These are phyloP conservation scores for Chydorus sphaericus DNA, from an alignment of 2,888 invertebrate species.

Conservation along the genomic window DNA sequence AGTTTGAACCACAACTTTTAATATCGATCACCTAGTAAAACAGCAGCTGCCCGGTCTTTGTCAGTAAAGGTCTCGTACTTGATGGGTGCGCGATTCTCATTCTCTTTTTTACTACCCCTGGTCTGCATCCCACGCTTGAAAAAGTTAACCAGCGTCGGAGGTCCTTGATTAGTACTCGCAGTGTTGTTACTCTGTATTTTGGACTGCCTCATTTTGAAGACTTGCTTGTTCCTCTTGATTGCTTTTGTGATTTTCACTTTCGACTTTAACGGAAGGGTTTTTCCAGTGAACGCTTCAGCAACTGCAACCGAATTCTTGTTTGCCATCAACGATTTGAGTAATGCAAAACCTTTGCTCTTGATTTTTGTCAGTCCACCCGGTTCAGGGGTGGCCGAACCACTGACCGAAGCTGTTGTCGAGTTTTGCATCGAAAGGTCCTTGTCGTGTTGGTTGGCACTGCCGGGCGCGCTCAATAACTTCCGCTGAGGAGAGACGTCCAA, in stretches of 20 bases:
- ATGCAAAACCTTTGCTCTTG: not conserved
- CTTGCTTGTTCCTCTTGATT: not conserved
- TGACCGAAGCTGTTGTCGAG: not conserved
- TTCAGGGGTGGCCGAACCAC: no score
- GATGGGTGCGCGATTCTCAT: not conserved
- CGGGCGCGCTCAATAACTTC: not conserved
- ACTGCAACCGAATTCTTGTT: not conserved
- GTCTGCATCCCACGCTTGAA: not conserved
- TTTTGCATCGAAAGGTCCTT: not conserved
- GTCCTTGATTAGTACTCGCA: not conserved
- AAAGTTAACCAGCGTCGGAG: not conserved
- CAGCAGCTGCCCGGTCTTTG: conserved; percentile 79
- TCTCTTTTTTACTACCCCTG: not conserved
- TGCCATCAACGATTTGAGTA: not conserved
- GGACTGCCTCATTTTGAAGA: not conserved
- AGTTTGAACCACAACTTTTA: no score
- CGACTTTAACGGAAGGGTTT: not conserved
- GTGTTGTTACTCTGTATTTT: not conserved
- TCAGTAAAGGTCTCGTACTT: conserved; percentile 42
- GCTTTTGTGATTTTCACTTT: not conserved
- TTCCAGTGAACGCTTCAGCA: not conserved
- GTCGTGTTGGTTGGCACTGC: no score
- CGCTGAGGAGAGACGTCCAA: no score
- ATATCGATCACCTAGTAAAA: conserved; percentile 66
- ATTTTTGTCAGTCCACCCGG: no score